Evolutionary conservation across 2,113 vertebrate genomes (phyloP).

Genomic region (Upupa epops): DNA sequence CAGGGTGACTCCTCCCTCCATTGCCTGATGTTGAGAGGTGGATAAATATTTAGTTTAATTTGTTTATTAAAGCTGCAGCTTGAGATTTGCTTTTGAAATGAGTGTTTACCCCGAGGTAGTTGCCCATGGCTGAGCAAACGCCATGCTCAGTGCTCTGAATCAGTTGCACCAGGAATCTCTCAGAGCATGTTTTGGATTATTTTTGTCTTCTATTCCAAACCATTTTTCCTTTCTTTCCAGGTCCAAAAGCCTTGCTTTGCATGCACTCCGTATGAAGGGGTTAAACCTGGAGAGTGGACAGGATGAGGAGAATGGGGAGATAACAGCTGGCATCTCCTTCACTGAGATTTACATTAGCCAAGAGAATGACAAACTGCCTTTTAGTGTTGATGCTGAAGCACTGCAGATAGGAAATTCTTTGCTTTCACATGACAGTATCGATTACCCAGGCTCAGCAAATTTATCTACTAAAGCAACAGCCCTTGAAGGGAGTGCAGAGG

Average conservation of each 20-base stretch:
- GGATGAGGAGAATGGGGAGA: slow-evolving; percentile 65
- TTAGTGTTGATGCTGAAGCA: not conserved
- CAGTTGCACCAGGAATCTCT: not conserved
- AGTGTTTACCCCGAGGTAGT: not conserved
- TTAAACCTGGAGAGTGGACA: slow-evolving; percentile 74
- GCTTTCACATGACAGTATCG: slow-evolving; percentile 33
- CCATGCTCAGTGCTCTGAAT: not conserved
- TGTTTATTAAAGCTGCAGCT: not conserved
- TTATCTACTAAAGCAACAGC: not conserved
- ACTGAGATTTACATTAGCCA: slow-evolving; percentile 68
- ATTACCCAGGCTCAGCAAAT: not conserved
- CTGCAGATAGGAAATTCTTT: slow-evolving; percentile 6
- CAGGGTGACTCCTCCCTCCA: not conserved
- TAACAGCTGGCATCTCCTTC: slow-evolving; percentile 67
- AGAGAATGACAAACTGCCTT: slow-evolving; percentile 11
- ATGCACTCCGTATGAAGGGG: slow-evolving; percentile 72
- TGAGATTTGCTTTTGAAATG: not conserved
- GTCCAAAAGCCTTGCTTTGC: slow-evolving; percentile 89
- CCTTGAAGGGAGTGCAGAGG: slow-evolving; percentile 18
- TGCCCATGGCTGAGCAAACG: not conserved
- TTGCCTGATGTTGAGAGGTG: not conserved
- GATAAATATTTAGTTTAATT: not conserved
- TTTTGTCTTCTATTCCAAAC: not conserved
- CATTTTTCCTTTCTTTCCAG: slow-evolving; percentile 61
- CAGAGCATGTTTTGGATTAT: rapidly evolving